Evolutionary conservation across 2,113 vertebrate species (phyloP).

Genomic region (Morone saxatilis): DNA sequence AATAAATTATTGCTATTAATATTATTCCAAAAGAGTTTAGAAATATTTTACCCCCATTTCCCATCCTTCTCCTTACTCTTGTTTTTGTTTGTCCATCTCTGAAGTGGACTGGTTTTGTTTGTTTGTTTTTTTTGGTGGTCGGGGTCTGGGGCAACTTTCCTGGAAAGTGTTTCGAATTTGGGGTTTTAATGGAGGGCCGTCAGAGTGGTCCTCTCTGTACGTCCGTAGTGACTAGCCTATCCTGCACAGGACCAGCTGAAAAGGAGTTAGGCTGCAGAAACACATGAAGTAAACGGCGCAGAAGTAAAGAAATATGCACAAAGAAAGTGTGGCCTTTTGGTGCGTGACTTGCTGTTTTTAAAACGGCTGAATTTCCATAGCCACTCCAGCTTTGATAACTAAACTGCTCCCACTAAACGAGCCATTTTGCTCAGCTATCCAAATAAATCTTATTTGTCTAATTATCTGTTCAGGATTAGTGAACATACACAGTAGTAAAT

Average conservation of each 20-base stretch:
- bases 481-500: slow-evolving; percentile 13
- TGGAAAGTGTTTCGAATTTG: slow-evolving; percentile 30
- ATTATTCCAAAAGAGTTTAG: slow-evolving; percentile 79
- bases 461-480: slow-evolving; percentile 15
- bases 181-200: slow-evolving; percentile 31
- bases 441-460: slow-evolving; percentile 13
- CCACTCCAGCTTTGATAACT: slow-evolving; percentile 43
- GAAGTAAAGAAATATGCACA: slow-evolving; percentile 21
- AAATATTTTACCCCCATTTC: slow-evolving; percentile 54
- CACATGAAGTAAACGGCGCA: slow-evolving; percentile 25
- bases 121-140: slow-evolving; percentile 19
- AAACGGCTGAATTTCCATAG: slow-evolving; percentile 8
- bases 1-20: slow-evolving; percentile 85
- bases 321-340: slow-evolving; percentile 27
- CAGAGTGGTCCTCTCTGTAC: slow-evolving; percentile 6
- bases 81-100: slow-evolving; percentile 33
- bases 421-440: slow-evolving; percentile 10
- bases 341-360: slow-evolving; percentile 9
- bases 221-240: slow-evolving; percentile 12
- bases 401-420: slow-evolving; percentile 24
- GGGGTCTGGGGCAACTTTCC: slow-evolving; percentile 15
- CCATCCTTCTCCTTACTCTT: slow-evolving; percentile 19
- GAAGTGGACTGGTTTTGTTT: slow-evolving; percentile 34
- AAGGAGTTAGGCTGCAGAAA: slow-evolving; percentile 6
- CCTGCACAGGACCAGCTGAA: background rate